These are phyloP conservation scores for Montipora sp. DNA, from an alignment of 64 coral and sea anemone species.

Conservation along the genomic window DNA sequence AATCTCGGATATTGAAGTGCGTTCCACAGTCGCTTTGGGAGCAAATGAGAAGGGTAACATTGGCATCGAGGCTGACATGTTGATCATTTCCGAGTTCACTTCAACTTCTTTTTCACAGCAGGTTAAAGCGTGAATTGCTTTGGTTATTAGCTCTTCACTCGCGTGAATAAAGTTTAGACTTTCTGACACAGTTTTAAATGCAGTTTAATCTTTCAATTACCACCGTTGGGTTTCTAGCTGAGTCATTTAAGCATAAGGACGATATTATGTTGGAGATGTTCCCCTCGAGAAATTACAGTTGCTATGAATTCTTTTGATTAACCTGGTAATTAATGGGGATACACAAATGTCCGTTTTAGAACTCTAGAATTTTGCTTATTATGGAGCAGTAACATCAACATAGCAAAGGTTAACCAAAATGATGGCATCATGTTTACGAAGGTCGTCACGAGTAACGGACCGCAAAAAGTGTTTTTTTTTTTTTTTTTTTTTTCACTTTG, in stretches of 20 bases:
- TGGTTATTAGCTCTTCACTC: too few relatives aligned
- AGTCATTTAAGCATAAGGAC: not conserved
- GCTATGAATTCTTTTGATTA: not conserved
- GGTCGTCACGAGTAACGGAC: not conserved
- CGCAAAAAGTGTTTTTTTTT: not conserved
- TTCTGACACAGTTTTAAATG: not conserved
- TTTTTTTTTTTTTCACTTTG: not conserved
- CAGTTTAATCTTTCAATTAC: not conserved
- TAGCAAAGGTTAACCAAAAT: conserved; percentile 12
- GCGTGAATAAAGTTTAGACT: too few relatives aligned
- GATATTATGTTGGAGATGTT: not conserved
- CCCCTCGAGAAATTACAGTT: not conserved
- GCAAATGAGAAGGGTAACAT: too few relatives aligned
- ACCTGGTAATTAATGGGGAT: not conserved
- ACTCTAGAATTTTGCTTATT: not conserved
- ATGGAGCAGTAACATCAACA: not conserved
- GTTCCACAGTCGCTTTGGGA: too few relatives aligned
- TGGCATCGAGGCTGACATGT: too few relatives aligned
- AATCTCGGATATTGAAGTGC: too few relatives aligned
- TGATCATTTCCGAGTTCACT: too few relatives aligned
- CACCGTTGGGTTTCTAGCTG: not conserved
- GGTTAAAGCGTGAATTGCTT: too few relatives aligned
- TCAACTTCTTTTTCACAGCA: too few relatives aligned
- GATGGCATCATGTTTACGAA: conserved; percentile 19
- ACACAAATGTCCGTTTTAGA: not conserved